A percentile compares a stretch with the other conserved stretches of the same genome.
These are phyloP conservation scores for Dipodomys ordii DNA, from an alignment of 2,113 vertebrate species.

Conservation along the genomic window DNA sequence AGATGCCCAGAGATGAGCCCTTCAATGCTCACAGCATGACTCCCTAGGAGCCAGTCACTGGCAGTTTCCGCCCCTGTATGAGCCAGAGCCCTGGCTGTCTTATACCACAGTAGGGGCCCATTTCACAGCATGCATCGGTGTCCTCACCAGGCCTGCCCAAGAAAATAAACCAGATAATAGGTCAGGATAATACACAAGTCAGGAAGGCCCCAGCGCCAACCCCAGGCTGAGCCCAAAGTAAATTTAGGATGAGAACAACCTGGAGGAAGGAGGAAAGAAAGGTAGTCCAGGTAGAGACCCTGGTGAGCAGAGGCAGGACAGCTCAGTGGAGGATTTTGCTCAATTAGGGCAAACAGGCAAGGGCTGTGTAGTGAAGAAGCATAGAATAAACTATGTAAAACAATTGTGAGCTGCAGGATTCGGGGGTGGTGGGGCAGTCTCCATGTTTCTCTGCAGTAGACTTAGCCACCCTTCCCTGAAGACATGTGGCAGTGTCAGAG, in stretches of 20 bases:
- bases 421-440: background rate
- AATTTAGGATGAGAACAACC: no score
- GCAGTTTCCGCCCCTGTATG: background rate
- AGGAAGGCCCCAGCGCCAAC: background rate
- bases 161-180: background rate
- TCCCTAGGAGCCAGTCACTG: background rate
- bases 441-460: background rate
- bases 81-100: background rate
- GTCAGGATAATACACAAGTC: background rate
- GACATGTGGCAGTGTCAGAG: background rate
- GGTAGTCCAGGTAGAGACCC: fast-evolving
- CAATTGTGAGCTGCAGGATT: no score
- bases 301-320: background rate
- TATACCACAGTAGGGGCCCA: background rate
- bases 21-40: background rate
- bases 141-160: background rate
- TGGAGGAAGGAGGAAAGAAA: no score
- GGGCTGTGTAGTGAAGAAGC: background rate
- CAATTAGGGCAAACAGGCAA: no score
- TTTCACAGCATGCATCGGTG: background rate
- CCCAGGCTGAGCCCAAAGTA: fast-evolving
- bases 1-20: background rate
- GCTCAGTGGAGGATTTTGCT: background rate
- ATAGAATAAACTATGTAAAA: background rate
- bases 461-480: background rate